phyloP scores from a whole-genome alignment of 2,797 vertebrate genomes.

The Urocyon cinereoargenteus region DNA sequence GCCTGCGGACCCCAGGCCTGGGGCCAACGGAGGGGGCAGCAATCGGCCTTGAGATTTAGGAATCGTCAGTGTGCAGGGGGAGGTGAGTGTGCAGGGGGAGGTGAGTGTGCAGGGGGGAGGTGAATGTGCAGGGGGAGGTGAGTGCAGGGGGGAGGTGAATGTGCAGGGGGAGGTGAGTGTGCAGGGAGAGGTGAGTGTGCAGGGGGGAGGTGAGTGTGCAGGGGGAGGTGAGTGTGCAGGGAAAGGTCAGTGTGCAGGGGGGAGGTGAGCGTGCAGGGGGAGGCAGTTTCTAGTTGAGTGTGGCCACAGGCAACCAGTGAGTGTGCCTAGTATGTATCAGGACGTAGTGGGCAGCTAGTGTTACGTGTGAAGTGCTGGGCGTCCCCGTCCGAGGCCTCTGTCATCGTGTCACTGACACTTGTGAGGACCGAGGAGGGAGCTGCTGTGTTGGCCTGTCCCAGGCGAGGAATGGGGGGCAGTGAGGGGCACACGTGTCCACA shows the following conservation, averaged over 20 bases:
- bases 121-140: not conserved
- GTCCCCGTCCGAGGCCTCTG: not conserved
- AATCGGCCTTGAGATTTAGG: not conserved
- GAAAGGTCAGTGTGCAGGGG: not conserved
- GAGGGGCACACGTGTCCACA: not conserved
- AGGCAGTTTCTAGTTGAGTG: not conserved
- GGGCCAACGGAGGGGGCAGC: not conserved
- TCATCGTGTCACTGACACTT: rapidly evolving
- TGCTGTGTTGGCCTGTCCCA: not conserved
- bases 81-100: not conserved
- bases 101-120: not conserved
- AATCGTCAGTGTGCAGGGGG: not conserved
- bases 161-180: not conserved
- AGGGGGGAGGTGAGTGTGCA: not conserved
- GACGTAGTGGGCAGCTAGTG: no score
- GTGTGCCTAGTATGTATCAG: not conserved
- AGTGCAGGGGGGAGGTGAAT: rapidly evolving
- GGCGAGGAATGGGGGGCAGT: not conserved
- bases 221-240: not conserved
- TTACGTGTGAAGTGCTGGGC: not conserved
- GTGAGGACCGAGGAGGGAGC: rapidly evolving
- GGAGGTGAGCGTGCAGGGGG: not conserved
- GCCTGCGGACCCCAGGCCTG: no score
- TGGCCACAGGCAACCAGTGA: not conserved
- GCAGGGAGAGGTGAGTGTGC: not conserved